These are phyloP conservation scores for Choloepus didactylus DNA, from an alignment of 2,797 vertebrate species.

Conservation along the genomic window DNA sequence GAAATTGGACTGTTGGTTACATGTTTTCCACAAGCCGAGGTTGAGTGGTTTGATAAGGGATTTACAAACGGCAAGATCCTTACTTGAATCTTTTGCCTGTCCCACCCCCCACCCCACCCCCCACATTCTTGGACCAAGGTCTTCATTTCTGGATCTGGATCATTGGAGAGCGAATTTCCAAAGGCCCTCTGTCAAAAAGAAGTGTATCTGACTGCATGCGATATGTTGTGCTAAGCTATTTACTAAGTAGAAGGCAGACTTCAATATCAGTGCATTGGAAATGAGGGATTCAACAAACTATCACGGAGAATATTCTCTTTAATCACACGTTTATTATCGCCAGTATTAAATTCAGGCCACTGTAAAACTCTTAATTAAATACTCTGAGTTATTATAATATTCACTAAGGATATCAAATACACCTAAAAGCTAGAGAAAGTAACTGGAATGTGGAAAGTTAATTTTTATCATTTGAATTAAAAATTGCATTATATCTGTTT, in stretches of 20 bases:
- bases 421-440: constrained; percentile 25
- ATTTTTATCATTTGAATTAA: constrained; percentile 10
- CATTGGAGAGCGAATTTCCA: neutral
- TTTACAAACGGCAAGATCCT: neutral
- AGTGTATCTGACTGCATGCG: constrained; percentile 81
- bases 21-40: neutral
- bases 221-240: constrained; percentile 68
- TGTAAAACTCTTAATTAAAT: neutral
- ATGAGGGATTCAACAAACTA: neutral
- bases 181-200: constrained; percentile 76
- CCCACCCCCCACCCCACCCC: rapidly evolving
- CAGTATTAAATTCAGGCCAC: constrained; percentile 8
- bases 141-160: neutral
- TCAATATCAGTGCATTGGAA: constrained; percentile 69
- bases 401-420: neutral
- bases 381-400: neutral
- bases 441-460: neutral
- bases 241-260: constrained; percentile 38
- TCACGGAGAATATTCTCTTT: constrained; percentile 16
- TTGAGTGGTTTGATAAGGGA: neutral
- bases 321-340: neutral
- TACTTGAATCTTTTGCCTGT: neutral
- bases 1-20: neutral
- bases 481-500: neutral
- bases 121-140: neutral